These are phyloP conservation scores for Thermophis baileyi DNA, from an alignment of 2,113 vertebrate species.

Conservation along the genomic window DNA sequence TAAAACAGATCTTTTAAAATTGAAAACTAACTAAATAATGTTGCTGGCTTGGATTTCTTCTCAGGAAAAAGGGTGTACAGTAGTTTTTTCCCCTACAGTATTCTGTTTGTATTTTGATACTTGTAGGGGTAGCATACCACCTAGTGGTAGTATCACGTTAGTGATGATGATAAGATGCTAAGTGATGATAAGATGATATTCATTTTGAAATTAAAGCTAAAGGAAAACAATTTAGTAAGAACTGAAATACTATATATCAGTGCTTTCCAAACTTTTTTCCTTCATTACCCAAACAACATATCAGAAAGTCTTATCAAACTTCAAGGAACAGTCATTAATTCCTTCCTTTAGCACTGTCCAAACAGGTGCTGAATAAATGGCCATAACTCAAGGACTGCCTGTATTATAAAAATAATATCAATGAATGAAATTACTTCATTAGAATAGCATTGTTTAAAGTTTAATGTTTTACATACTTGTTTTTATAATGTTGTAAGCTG, in stretches of 20 bases:
- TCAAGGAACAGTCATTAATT: background rate
- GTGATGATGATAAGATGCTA: constrained; percentile 3
- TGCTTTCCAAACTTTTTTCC: background rate
- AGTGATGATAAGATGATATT: background rate
- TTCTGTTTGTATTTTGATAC: background rate
- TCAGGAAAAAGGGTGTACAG: background rate
- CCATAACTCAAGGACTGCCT: background rate
- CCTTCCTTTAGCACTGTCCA: background rate
- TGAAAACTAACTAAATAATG: background rate
- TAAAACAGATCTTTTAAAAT: background rate
- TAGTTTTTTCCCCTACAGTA: background rate
- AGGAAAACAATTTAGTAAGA: background rate
- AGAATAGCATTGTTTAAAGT: background rate
- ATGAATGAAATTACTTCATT: background rate
- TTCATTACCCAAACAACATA: background rate
- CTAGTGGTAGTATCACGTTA: constrained; percentile 46
- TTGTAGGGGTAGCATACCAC: constrained; percentile 54
- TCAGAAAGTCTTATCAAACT: background rate
- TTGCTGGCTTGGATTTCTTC: background rate
- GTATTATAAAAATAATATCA: background rate
- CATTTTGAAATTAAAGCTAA: background rate
- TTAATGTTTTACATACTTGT: background rate
- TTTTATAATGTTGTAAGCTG: background rate
- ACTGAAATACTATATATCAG: background rate
- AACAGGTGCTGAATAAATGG: background rate